Base-by-base conservation (phyloP, 2,797 vertebrate species). In the Enteromius paludinosus region DNA sequence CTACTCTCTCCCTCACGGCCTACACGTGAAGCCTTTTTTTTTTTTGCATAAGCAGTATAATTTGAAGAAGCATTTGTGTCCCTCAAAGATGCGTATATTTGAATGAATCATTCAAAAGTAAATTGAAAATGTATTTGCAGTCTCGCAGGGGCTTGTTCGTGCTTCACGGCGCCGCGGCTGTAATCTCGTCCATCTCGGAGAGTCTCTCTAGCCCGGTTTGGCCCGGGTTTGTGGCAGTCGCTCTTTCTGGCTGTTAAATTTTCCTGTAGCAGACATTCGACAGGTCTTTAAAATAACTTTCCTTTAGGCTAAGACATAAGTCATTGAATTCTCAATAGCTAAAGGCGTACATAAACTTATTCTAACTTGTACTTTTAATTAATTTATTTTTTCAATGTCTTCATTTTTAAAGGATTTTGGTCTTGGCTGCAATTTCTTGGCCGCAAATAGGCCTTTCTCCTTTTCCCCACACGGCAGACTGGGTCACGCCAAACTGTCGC, bases 381-480 rank as follows among this genome's bases (percentile, higher is more conserved):
- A 28, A 43, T 66, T 10, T 18, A 2, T 64, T 30, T 73, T 14
- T 54, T 33, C 33, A 33, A 30, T 38, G 62, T 70, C 30, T 11
- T 35, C 5, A 61, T 74, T 56, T 80, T 65, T 54, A 38, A 18
- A 43, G 18, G 62, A 23, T 45, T 76, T 74, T 56, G 6, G 23
- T 64, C 11, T 84, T 87, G 70, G 82, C 79, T 59, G 62, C 2
- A 25, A 28, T 43, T 64, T 71, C 76, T 80, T 83, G 84, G 84
- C 84, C 72, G 15, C 17, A 59, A 69, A 76, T 12, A 9, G 17
- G 18, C 59, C 35, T 66, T 64, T 68, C 68, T 41, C 20, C 35
- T 28, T 30, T 10, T 14, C 43, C 47, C 47, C n/a, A 28, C 47
- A 33, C 35, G 25, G 35, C 74, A 83, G 80, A 35, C 82, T 78